These are phyloP conservation scores for Numida meleagris DNA, from an alignment of 2,113 vertebrate genomes.

Conservation along the genomic window DNA sequence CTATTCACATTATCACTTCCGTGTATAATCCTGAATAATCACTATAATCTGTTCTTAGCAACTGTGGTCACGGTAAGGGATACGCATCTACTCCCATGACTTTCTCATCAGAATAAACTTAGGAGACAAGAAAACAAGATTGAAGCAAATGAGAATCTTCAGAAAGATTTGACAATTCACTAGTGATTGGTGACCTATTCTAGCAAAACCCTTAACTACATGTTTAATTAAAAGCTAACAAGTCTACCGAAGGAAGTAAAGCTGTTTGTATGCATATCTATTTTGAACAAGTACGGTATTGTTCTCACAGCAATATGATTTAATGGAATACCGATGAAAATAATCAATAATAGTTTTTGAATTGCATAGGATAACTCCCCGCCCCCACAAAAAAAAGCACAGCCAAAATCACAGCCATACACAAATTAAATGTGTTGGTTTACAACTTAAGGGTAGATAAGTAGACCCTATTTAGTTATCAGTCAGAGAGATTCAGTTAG, in stretches of 20 bases:
- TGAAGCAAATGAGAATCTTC: not conserved
- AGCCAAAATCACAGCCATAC: not conserved
- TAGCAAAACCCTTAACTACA: not conserved
- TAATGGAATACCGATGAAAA: not conserved
- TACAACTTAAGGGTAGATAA: not conserved
- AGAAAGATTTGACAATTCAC: not conserved
- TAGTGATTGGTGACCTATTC: not conserved
- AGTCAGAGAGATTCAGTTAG: not conserved
- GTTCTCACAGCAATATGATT: not conserved
- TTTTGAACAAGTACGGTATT: not conserved
- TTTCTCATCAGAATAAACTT: not conserved
- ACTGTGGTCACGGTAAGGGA: not conserved
- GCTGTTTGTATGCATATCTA: not conserved
- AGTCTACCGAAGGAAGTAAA: not conserved
- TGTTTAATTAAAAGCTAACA: not conserved
- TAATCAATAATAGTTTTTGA: not conserved
- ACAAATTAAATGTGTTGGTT: not conserved
- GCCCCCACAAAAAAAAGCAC: not conserved
- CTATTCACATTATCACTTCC: not conserved
- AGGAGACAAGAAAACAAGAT: not conserved
- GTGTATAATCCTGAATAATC: not conserved
- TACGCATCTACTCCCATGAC: not conserved
- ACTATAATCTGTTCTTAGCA: not conserved
- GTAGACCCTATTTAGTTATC: not conserved
- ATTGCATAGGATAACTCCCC: not conserved